phyloP scores from a whole-genome alignment of 2,888 invertebrate genomes.

The Dilophus febrilis region DNA sequence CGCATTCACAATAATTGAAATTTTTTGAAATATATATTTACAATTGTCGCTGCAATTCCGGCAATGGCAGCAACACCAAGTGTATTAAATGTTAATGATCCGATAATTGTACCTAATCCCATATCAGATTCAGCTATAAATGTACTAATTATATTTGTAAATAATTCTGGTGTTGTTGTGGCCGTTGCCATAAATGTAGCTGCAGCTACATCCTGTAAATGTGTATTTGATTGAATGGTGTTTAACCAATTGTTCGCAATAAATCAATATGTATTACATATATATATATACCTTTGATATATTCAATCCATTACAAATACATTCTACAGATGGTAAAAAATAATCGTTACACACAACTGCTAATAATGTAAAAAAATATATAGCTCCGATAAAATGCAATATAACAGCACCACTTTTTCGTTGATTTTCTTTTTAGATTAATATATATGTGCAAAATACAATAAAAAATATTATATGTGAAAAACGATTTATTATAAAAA shows the following conservation, averaged over 20 bases:
- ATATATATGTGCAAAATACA: too few species aligned
- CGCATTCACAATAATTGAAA: too few species aligned
- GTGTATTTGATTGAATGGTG: too few species aligned
- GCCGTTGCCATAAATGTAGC: constrained; percentile 83
- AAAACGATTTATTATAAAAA: too few species aligned
- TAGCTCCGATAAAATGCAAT: constrained; percentile 49
- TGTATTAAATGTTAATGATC: constrained; percentile 74
- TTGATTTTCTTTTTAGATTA: too few species aligned
- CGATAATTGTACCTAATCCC: constrained; percentile 76
- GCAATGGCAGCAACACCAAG: constrained; percentile 71
- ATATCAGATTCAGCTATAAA: constrained; percentile 68
- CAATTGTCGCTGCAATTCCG: constrained; percentile 52
- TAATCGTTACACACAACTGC: constrained; percentile 85
- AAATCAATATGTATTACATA: not conserved
- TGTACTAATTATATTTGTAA: constrained; percentile 79
- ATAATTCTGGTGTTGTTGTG: constrained; percentile 86
- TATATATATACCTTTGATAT: constrained; percentile 54
- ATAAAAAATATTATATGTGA: too few species aligned
- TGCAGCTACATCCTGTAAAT: constrained; percentile 80
- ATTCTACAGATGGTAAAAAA: constrained; percentile 77
- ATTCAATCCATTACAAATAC: constrained; percentile 64
- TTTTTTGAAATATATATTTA: constrained; percentile 22
- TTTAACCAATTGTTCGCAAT: not conserved
- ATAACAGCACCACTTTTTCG: constrained; percentile 60
- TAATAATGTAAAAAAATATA: constrained; percentile 71